Evolutionary conservation across 1,140 invertebrate species (phyloP).

Genomic region (Trichonephila inaurata): DNA sequence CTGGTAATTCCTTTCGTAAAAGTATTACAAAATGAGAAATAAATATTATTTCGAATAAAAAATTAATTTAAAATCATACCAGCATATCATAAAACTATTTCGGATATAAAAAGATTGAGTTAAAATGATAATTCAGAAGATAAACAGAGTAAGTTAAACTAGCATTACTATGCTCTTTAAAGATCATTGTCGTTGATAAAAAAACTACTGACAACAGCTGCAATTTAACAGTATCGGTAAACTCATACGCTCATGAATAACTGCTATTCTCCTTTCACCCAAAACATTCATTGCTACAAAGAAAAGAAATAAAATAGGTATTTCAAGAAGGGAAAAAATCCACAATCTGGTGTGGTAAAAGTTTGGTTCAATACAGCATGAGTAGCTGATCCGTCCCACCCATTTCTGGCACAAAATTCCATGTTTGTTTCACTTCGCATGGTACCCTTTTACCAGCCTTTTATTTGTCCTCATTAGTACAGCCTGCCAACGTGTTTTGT

Average conservation of each 20-base stretch:
- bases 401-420: conserved; percentile 39
- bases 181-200: no score
- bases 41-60: no score
- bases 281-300: neutral
- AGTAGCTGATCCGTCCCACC: neutral
- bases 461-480: conserved; percentile 73
- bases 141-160: no score
- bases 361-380: neutral
- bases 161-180: no score
- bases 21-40: no score
- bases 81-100: no score
- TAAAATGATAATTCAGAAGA: no score
- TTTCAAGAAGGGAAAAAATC: conserved; percentile 1
- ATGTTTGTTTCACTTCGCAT: conserved; percentile 56
- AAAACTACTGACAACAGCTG: neutral
- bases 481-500: conserved; percentile 59
- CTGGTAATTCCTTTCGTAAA: no score
- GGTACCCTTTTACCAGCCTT: conserved; percentile 52
- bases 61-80: no score
- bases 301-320: neutral
- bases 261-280: neutral
- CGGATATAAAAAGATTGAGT: no score
- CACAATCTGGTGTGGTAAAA: neutral
- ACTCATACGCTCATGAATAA: neutral
- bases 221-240: neutral